phyloP scores from a whole-genome alignment of 2,113 vertebrate species.

The Hypanus sabinus region DNA sequence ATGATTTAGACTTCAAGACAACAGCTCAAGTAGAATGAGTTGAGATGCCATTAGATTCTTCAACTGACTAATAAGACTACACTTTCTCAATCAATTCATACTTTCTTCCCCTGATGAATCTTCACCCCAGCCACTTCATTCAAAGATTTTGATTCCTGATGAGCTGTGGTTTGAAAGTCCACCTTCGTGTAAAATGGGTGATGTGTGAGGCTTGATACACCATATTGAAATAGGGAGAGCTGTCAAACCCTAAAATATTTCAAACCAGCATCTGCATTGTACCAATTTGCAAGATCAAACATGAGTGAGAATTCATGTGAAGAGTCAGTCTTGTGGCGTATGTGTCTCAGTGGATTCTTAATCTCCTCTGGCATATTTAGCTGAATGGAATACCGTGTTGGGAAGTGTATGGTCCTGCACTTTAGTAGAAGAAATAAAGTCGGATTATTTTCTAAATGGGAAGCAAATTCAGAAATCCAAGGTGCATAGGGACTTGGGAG shows the following conservation, averaged over 20 bases:
- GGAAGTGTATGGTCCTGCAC: no score
- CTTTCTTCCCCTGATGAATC: not conserved
- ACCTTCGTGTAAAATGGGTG: not conserved
- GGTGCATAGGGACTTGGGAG: no score
- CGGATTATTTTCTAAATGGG: no score
- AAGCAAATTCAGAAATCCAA: no score
- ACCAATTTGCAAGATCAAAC: not conserved
- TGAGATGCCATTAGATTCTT: not conserved
- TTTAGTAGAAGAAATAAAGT: no score
- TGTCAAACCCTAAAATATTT: no score
- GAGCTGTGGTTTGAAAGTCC: not conserved
- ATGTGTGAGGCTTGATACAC: not conserved
- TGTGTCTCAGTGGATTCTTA: no score
- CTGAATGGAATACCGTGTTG: no score
- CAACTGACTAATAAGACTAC: not conserved
- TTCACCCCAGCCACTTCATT: not conserved
- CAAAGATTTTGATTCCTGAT: not conserved
- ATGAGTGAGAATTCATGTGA: no score
- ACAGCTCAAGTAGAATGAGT: constrained; percentile 10
- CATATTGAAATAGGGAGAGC: not conserved
- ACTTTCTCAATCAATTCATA: not conserved
- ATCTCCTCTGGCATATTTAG: no score
- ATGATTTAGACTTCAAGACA: constrained; percentile 22
- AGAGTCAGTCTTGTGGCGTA: no score
- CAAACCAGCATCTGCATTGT: no score